A percentile compares a stretch with the other conserved stretches of the same genome.
Conservation (phyloP, 2,113 vertebrate species). For the Podiceps cristatus region DNA sequence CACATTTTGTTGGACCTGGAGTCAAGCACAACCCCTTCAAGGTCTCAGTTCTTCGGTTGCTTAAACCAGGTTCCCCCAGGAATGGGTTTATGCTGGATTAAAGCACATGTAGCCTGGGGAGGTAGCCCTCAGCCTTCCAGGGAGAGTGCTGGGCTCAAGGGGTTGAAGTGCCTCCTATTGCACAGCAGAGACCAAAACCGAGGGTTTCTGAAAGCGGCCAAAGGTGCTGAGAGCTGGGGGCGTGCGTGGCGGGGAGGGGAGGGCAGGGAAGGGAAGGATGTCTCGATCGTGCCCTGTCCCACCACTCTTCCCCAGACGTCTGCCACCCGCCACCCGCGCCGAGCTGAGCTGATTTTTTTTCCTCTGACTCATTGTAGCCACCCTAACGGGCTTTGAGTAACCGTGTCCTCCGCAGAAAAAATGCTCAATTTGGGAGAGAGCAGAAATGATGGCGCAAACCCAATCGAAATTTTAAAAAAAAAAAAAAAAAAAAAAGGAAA, state of each 20-base stretch:
- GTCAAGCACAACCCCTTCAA: background rate
- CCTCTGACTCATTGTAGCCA: background rate
- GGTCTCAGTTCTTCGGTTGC: background rate
- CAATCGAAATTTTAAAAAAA: background rate
- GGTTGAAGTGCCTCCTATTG: background rate
- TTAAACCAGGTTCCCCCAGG: background rate
- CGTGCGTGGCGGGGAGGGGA: accelerated
- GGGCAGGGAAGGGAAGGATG: background rate
- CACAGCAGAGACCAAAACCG: background rate
- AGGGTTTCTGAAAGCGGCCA: background rate
- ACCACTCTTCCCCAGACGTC: accelerated
- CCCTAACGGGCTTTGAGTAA: background rate
- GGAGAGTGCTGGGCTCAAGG: accelerated
- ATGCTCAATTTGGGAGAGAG: background rate
- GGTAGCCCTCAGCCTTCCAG: background rate
- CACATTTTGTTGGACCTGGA: background rate
- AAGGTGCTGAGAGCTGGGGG: accelerated
- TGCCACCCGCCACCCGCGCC: accelerated
- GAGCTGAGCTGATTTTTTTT: background rate
- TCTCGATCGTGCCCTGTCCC: background rate
- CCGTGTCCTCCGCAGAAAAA: background rate
- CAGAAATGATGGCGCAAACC: accelerated
- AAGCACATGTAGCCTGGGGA: accelerated
- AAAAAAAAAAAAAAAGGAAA: background rate
- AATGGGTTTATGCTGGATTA: background rate